These are phyloP conservation scores for Axis porcinus DNA, from an alignment of 2,113 vertebrate species.

Conservation along the genomic window DNA sequence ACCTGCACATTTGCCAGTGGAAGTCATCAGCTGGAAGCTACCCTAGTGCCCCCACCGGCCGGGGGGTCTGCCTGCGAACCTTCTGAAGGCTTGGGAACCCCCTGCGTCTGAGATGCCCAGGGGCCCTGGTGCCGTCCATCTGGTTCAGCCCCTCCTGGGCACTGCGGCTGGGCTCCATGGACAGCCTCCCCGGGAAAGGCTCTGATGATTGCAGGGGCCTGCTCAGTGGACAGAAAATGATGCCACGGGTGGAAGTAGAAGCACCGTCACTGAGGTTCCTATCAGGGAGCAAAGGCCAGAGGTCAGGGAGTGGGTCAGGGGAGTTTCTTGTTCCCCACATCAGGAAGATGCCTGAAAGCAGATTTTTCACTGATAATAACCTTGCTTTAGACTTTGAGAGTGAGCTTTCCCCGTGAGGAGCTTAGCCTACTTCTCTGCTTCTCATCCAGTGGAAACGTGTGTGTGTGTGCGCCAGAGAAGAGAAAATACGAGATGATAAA, in stretches of 20 bases:
- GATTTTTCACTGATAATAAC: background rate
- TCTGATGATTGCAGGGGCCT: accelerated
- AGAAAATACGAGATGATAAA: background rate
- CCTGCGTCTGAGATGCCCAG: background rate
- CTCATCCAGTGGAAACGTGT: background rate
- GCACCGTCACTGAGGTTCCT: accelerated
- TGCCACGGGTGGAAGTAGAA: background rate
- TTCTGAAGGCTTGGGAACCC: background rate
- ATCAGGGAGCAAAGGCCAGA: background rate
- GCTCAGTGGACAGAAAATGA: accelerated
- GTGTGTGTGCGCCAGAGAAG: background rate
- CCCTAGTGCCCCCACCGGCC: background rate
- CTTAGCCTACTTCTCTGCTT: background rate
- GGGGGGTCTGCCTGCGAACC: background rate
- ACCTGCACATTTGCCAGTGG: conserved; percentile 37
- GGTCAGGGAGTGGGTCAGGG: background rate
- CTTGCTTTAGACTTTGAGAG: background rate
- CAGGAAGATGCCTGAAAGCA: background rate
- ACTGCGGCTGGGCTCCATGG: background rate
- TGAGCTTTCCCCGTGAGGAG: background rate
- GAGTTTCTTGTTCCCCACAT: background rate
- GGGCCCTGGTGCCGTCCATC: accelerated
- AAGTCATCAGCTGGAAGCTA: background rate
- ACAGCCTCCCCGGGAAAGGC: background rate
- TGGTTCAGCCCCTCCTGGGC: background rate